Evolutionary conservation across 2,888 invertebrate species (phyloP).

Genomic region (Pseudococcus longispinus): DNA sequence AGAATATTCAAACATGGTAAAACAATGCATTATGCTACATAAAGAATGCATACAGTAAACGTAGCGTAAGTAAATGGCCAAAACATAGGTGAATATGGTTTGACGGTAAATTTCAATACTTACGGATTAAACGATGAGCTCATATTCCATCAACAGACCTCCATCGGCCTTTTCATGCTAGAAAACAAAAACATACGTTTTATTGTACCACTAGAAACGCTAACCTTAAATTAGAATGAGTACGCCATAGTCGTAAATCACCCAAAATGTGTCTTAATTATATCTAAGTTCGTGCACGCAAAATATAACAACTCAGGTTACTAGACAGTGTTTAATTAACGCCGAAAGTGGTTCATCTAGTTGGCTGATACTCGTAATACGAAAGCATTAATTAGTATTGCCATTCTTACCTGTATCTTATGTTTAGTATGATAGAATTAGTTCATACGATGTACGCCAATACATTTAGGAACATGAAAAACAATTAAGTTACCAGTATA

Average conservation of each 20-base stretch:
- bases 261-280: neutral
- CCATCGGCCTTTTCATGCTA: constrained; percentile 38
- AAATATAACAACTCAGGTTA: neutral
- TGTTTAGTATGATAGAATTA: neutral
- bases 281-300: neutral
- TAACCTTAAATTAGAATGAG: constrained; percentile 19
- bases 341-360: neutral
- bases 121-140: constrained; percentile 16
- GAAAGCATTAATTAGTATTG: neutral
- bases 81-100: neutral
- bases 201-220: neutral
- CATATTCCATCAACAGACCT: constrained; percentile 39
- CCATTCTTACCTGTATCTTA: neutral
- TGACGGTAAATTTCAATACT: neutral
- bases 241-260: neutral
- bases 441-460: neutral
- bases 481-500: neutral
- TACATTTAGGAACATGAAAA: neutral
- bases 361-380: neutral
- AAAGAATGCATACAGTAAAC: neutral
- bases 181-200: neutral
- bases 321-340: neutral
- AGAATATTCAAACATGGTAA: neutral
- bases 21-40: neutral
- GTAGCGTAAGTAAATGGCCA: neutral